Percentiles rank a stretch among this genome's conserved stretches.
Evolutionary conservation across 2,113 vertebrate species (phyloP).

Genomic region (Antigone vipio): DNA sequence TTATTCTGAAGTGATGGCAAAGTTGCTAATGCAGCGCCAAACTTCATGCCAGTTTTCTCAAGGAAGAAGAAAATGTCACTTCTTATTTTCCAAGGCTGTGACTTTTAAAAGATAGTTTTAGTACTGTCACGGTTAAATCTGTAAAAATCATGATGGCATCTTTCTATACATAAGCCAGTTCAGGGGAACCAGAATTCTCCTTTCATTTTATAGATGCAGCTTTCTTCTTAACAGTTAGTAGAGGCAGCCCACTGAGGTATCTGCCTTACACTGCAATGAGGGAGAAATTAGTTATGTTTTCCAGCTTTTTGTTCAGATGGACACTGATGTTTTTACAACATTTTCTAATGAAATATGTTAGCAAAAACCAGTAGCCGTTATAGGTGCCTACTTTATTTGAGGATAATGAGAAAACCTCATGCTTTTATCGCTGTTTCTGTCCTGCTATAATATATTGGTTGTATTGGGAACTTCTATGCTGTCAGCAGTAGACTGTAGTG

Average conservation of each 20-base stretch:
- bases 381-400: background rate
- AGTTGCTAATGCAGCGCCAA: background rate
- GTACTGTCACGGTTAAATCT: background rate
- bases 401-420: background rate
- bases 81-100: background rate
- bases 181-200: background rate
- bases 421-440: background rate
- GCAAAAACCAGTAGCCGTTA: background rate
- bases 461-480: background rate
- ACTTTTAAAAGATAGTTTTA: background rate
- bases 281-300: background rate
- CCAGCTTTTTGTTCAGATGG: background rate
- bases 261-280: background rate
- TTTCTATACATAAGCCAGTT: background rate
- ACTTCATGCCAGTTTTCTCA: background rate
- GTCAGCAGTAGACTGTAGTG: background rate
- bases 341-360: background rate
- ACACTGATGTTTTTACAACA: background rate
- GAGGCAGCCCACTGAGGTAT: background rate
- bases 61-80: background rate
- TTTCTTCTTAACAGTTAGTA: background rate
- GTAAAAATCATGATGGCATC: background rate
- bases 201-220: background rate
- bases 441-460: background rate
- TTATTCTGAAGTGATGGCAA: background rate